These are phyloP conservation scores for Pseudorhiza aurosa DNA, from an alignment of 30 jellyfish, hydroid and myxozoan genomes.

Conservation along the genomic window DNA sequence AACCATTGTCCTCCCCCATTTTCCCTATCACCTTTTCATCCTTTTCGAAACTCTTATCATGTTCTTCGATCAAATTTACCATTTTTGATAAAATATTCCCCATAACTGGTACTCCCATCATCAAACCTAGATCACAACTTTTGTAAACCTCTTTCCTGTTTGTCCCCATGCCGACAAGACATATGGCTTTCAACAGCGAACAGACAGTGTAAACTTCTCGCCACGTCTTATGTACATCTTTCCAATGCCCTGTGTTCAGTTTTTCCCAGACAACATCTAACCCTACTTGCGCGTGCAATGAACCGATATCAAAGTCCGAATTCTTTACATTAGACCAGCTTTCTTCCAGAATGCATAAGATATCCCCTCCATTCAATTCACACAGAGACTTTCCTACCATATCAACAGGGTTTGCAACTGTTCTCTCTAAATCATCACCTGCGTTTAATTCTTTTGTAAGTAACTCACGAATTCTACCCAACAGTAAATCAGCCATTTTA, in stretches of 20 bases:
- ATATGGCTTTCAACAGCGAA: conserved; percentile 60
- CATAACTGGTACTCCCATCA: conserved; percentile 94
- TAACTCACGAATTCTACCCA: background rate
- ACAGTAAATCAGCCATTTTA: background rate
- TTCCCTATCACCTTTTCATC: too few species aligned
- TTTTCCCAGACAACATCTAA: conserved; percentile 90
- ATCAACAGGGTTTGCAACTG: conserved; percentile 6
- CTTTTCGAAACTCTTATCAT: background rate
- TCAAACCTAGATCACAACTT: conserved; percentile 88
- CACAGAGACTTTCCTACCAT: background rate
- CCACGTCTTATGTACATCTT: conserved; percentile 77
- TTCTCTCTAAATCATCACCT: background rate
- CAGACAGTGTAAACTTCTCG: conserved; percentile 81
- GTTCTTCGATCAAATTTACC: conserved; percentile 22
- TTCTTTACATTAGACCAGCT: conserved; percentile 23
- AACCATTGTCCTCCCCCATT: too few species aligned
- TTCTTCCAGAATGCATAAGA: conserved; percentile 9
- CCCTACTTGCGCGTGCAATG: conserved; percentile 28
- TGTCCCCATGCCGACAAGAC: conserved; percentile 31
- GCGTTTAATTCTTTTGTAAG: background rate
- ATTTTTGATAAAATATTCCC: conserved; percentile 66
- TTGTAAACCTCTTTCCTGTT: conserved; percentile 23
- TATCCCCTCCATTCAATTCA: conserved; percentile 6
- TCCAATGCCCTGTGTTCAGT: conserved; percentile 94
- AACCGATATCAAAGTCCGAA: conserved; percentile 22